Evolutionary conservation across 64 coral and sea anemone species (phyloP).

Genomic region (Stichodactyla helianthus): DNA sequence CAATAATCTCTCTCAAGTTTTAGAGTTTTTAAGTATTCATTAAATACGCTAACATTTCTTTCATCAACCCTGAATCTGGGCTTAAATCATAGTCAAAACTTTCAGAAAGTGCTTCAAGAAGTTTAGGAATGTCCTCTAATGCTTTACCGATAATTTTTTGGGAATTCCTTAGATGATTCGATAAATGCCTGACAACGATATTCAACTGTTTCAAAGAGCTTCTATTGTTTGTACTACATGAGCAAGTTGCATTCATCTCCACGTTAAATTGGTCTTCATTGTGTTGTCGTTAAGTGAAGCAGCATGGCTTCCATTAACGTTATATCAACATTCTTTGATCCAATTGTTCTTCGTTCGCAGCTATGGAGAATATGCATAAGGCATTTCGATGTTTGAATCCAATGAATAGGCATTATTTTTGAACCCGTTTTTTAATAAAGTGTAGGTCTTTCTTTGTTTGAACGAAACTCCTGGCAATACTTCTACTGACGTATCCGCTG

Average conservation of each 20-base stretch:
- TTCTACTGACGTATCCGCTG: not conserved
- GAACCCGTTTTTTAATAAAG: not conserved
- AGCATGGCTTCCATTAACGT: not conserved
- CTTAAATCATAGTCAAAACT: not conserved
- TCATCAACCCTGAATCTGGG: not conserved
- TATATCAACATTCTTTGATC: not conserved
- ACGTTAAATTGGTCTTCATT: not conserved
- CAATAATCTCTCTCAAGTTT: not conserved
- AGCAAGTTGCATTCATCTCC: not conserved
- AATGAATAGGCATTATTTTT: not conserved
- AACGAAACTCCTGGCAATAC: not conserved
- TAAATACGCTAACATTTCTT: not conserved
- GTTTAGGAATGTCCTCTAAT: not conserved
- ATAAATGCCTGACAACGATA: not conserved
- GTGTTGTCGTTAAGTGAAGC: not conserved
- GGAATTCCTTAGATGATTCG: not conserved
- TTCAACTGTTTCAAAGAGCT: constrained; percentile 2
- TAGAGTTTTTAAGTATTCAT: not conserved
- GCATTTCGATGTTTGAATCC: not conserved
- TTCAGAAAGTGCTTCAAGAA: constrained; percentile 1
- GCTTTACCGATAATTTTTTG: not conserved
- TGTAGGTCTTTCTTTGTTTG: not conserved
- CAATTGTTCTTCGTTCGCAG: not conserved
- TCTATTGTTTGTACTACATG: not conserved
- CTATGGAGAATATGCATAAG: not conserved